Conservation (phyloP, 2,888 invertebrate species). For the Carcina quercana region DNA sequence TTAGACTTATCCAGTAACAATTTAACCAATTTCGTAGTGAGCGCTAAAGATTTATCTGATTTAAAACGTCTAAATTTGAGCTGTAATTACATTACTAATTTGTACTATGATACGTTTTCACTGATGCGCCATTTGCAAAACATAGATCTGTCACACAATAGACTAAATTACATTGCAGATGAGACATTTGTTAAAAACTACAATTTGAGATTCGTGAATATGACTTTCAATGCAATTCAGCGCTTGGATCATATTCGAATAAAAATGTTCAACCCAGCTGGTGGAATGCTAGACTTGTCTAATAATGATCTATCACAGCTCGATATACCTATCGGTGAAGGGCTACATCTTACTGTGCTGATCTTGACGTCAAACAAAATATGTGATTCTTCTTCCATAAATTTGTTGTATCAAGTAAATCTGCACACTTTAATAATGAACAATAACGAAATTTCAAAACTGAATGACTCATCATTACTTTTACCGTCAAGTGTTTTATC, state of each 20-base stretch:
- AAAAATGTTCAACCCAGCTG: constrained; percentile 42
- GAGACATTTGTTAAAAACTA: constrained; percentile 36
- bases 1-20: constrained; percentile 51
- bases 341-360: constrained; percentile 33
- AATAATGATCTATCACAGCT: constrained; percentile 43
- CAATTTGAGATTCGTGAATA: constrained; percentile 44
- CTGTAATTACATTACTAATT: constrained; percentile 34
- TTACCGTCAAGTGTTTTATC: constrained; percentile 37
- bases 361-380: constrained; percentile 49
- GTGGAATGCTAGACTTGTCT: constrained; percentile 54
- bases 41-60: constrained; percentile 36
- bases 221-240: constrained; percentile 43
- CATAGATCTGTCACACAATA: constrained; percentile 54
- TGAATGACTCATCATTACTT: constrained; percentile 36
- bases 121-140: constrained; percentile 48
- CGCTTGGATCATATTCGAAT: constrained; percentile 37
- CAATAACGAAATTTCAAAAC: constrained; percentile 34
- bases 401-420: constrained; percentile 36
- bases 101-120: constrained; percentile 44
- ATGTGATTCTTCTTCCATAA: constrained; percentile 31
- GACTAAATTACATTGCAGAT: constrained; percentile 40
- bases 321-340: constrained; percentile 39
- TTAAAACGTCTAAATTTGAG: constrained; percentile 52
- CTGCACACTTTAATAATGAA: constrained; percentile 42
- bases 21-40: constrained; percentile 38